Base-by-base conservation (phyloP, 2,797 vertebrate species). In the Lacerta viridis region DNA sequence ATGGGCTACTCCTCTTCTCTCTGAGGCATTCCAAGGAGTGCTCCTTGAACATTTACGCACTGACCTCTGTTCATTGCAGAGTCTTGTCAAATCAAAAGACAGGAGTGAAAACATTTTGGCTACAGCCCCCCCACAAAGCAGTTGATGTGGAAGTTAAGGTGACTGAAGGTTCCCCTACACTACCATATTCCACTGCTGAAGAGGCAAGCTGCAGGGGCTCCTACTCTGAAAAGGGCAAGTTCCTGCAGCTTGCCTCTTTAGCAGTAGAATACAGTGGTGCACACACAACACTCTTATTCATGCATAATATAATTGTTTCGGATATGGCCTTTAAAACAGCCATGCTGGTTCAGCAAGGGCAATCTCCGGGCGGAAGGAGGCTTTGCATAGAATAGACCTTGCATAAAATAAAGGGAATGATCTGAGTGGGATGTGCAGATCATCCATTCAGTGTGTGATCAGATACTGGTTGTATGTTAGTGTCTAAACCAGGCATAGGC, bases 1-100 rank as follows among this genome's bases (percentile, higher is more conserved):
- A 27, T 15, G 8, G 3, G 29, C 85, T 81, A 3, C 2, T 87
- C 39, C 39, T 41, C 39, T 41, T 41, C 39, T 41, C 39, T 2
- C 2, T 3, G 0, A 61, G 39, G 10, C 39, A n/a, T 0, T 3
- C 36, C 66, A 4, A 29, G 2, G 4, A 76, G 7, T 64, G n/a
- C 43, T 8, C 36, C 33, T 85, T 46, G 77, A 33, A n/a, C 61
- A 78, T 69, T 41, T 79, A 81, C 25, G 36, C 41, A 41, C 2
- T 39, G 61, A 41, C 25, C 79, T 75, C 64, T 78, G 64, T 50
- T 83, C 27, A 36, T 15, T 46, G 59, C 55, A 68, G 41, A 76
- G 25, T 68, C 33, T 55, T 85, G 77, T 33, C 46, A 88, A 20
- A 79, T 88, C 46, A 84, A 84, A 43, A 43, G 27, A 66, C 20